Percentiles rank a stretch among this genome's conserved stretches.
phyloP scores from a whole-genome alignment of 2,888 invertebrate species.

The Ormyrus thymus region DNA sequence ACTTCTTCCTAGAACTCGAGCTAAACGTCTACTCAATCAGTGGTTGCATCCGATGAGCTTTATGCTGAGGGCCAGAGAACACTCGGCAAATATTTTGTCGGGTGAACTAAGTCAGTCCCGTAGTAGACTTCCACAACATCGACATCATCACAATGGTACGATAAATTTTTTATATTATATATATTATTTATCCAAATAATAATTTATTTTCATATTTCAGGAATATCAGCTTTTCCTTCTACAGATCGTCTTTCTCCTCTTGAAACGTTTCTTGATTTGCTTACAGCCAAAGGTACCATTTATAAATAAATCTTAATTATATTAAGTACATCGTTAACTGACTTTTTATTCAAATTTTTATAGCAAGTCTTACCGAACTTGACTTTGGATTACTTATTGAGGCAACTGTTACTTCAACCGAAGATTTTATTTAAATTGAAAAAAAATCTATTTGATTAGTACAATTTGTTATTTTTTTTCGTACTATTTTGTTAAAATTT shows the following conservation, averaged over 20 bases:
- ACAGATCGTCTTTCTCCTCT: conserved; percentile 85
- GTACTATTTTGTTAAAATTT: no score
- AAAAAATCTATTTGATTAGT: not conserved
- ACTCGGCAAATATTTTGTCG: conserved; percentile 86
- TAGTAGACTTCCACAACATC: conserved; percentile 68
- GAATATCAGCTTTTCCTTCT: conserved; percentile 83
- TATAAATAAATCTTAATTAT: conserved; percentile 10
- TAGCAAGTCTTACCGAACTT: conserved; percentile 87
- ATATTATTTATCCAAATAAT: not conserved
- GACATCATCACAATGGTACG: conserved; percentile 70
- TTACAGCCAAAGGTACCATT: conserved; percentile 84
- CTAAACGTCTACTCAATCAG: conserved; percentile 85
- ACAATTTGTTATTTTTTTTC: no score
- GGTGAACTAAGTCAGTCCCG: conserved; percentile 77
- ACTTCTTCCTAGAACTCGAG: conserved; percentile 85
- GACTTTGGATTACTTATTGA: conserved; percentile 91
- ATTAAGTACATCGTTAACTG: not conserved
- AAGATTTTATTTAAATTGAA: conserved; percentile 74
- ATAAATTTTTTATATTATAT: conserved; percentile 6
- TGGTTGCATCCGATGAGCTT: conserved; percentile 88
- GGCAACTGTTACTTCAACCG: conserved; percentile 83
- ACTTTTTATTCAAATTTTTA: conserved; percentile 58
- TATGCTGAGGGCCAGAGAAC: conserved; percentile 87
- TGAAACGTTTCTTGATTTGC: conserved; percentile 88
- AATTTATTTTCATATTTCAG: conserved; percentile 72